Evolutionary conservation across 2,888 invertebrate species (phyloP), one percentile per base, ranked within the genome.

Genomic region (Troides aeacus): DNA sequence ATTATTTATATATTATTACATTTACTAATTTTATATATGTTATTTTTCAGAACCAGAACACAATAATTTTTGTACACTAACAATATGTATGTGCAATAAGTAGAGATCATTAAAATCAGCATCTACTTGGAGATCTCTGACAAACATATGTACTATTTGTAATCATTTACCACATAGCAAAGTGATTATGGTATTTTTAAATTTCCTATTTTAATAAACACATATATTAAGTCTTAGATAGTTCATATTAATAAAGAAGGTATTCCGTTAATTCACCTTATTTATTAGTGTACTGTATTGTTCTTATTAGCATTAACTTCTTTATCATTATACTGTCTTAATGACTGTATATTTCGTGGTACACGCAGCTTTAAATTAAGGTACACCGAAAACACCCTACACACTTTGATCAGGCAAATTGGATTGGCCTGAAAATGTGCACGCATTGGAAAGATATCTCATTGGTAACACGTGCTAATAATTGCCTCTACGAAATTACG

Each of bases 371-470:
- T 66, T 21, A 59, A 59, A 68, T 64, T 64, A 68, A 59, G 63
- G 53, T 56, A 59, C 59, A 63, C 5, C 36, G 36, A 17, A 30
- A 62, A 30, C 42, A 17, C 30, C 39, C 56, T 66, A 39, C 50
- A 64, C 24, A 60, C 66, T 74, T 74, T 78, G 76, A 77, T 78
- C 79, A 79, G 78, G 78, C 77, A 77, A 77, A 80, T 82, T 80
- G 78, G 79, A 77, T 63, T 59, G 59, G 59, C 39, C 75, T 76
- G 72, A 80, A 83, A 80, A 82, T 84, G 82, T 81, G 79, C 79
- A 79, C 75, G 78, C 79, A 79, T 81, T 77, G 80, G 79, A 83
- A 82, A 78, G 81, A 84, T 83, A 84, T 83, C 81, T 84, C 84
- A 83, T 81, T 80, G 79, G 81, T 69, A 81, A 81, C 83, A 84